Evolutionary conservation across 2,113 vertebrate genomes (phyloP).

Genomic region (Pedetes capensis): DNA sequence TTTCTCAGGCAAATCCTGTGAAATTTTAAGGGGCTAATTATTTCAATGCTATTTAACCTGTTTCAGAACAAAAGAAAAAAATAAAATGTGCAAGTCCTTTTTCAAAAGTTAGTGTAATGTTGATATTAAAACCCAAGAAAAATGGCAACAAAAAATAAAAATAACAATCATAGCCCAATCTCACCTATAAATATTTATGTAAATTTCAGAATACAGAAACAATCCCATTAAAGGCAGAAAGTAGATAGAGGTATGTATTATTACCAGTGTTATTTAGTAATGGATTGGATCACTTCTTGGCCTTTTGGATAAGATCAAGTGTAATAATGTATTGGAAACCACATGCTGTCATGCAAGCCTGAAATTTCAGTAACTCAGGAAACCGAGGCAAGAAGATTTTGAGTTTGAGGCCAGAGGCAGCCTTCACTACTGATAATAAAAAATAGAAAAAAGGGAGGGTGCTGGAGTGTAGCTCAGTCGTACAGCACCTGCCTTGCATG

Average conservation of each 20-base stretch:
- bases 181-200: neutral
- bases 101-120: neutral
- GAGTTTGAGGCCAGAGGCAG: too few species aligned
- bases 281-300: too few species aligned
- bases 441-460: neutral
- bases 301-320: too few species aligned
- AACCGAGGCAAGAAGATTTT: too few species aligned
- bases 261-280: too few species aligned
- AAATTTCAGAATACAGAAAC: slow-evolving; percentile 6
- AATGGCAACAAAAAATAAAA: neutral
- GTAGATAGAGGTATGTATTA: neutral
- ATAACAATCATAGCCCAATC: neutral
- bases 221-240: neutral
- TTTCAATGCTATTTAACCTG: neutral
- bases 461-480: neutral
- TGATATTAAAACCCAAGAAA: neutral
- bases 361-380: too few species aligned
- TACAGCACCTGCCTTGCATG: too few species aligned
- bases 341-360: too few species aligned
- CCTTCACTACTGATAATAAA: too few species aligned
- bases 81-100: neutral
- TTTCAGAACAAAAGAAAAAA: slow-evolving; percentile 31
- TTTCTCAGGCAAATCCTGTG: neutral
- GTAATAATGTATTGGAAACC: too few species aligned
- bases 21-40: neutral